Base-by-base conservation (phyloP, 2,888 invertebrate genomes). In the Eilema griseolum region DNA sequence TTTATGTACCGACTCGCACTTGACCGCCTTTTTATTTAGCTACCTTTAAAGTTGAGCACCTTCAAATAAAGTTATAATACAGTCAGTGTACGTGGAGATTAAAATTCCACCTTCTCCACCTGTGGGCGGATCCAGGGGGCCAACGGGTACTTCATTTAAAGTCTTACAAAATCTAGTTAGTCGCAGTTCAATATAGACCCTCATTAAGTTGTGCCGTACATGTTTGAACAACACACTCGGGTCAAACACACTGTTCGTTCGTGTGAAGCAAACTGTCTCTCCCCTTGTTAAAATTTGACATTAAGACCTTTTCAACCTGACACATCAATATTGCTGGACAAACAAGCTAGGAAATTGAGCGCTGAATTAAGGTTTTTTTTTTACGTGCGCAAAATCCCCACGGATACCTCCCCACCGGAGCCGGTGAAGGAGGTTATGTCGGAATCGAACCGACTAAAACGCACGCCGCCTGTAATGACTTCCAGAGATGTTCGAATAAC, bases 261-360 rank as follows among this genome's bases (percentile, higher is more conserved):
- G 16, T 11, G 26, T 59, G 14, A 28, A 28, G 26, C 14, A 26
- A 59, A 28, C 14, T 59, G 37, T 61, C 23, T 20, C 4, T 60
- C 70, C 73, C 71, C 68, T 78, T 72, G 73, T 73, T 72, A 52
- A 52, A 52, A 73, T 70, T 60, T 67, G 74, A 67, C 63, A 66
- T 70, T 52, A 66, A 28, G 20, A 61, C 61, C 67, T 77, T 73
- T 73, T 66, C 69, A 61, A 70, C 41, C 33, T 67, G 46, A 67
- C 63, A 52, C 57, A 61, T 73, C 63, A 66, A 62, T 72, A 76
- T 61, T 59, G 28, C 0, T n/a, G n/a, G n/a, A 52, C n/a, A 52
- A 52, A 52, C n/a, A n/a, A 52, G 20, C 52, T 52, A n/a, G 52
- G 16, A 5, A 46, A 46, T 20, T 46, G 1, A 52, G 52, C 20